Percentiles rank a stretch among this genome's conserved stretches.
These are phyloP conservation scores for Synanthedon andrenaeformis DNA, from an alignment of 2,888 invertebrate genomes.

Conservation along the genomic window DNA sequence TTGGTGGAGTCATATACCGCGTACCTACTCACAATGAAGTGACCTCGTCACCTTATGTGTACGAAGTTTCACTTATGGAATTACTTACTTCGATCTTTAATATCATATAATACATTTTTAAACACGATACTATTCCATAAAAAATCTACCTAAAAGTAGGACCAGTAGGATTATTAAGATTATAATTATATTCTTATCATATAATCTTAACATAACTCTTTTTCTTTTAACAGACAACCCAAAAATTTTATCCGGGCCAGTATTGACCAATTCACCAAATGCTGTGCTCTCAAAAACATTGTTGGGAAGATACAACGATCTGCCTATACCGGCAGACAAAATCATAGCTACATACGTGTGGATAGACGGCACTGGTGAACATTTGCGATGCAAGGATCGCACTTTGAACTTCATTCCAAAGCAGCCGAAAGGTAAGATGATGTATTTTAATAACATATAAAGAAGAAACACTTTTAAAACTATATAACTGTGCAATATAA, in stretches of 20 bases:
- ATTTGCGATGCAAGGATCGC: conserved; percentile 87
- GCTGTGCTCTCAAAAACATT: conserved; percentile 84
- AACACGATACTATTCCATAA: too few species aligned
- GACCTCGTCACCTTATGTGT: too few species aligned
- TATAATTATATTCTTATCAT: too few species aligned
- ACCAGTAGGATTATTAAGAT: too few species aligned
- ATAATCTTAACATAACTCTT: too few species aligned
- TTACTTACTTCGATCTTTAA: too few species aligned
- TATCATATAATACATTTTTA: too few species aligned
- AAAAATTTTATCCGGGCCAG: conserved; percentile 59
- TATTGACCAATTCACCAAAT: conserved; percentile 80
- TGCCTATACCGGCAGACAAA: conserved; percentile 82
- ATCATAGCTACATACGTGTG: conserved; percentile 92
- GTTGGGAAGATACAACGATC: conserved; percentile 77
- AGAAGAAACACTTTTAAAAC: neutral
- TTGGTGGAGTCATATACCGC: too few species aligned
- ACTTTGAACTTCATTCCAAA: conserved; percentile 87
- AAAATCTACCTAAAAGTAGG: too few species aligned
- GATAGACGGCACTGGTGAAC: conserved; percentile 94
- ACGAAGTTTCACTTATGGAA: too few species aligned
- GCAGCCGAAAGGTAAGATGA: conserved; percentile 75
- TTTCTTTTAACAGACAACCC: conserved; percentile 44
- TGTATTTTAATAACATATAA: neutral
- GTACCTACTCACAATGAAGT: too few species aligned
- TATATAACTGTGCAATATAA: too few species aligned